These are phyloP conservation scores for Gymnoscelis rufifasciata DNA, from an alignment of 2,888 invertebrate species.

Conservation along the genomic window DNA sequence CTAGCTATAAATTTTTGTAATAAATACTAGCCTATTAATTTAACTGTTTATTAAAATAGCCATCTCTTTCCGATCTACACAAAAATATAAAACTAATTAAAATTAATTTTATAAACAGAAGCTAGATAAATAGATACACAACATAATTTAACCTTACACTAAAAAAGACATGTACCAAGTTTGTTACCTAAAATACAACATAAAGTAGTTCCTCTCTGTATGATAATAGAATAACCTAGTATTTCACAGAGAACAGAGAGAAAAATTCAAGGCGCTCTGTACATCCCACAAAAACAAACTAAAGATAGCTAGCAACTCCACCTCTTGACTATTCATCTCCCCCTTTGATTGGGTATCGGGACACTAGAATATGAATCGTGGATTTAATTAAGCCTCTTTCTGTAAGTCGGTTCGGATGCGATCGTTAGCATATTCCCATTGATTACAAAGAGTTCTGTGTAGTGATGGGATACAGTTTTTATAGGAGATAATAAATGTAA, in stretches of 20 bases:
- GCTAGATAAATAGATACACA: too few relatives aligned
- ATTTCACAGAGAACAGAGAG: neutral
- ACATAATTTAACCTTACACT: too few relatives aligned
- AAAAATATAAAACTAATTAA: too few relatives aligned
- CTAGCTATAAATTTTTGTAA: too few relatives aligned
- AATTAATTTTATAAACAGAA: too few relatives aligned
- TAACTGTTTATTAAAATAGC: too few relatives aligned
- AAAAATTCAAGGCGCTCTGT: neutral
- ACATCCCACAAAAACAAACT: conserved; percentile 7
- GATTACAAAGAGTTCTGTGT: conserved; percentile 28
- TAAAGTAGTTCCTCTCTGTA: neutral
- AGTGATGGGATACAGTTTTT: conserved; percentile 5
- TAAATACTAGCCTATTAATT: too few relatives aligned
- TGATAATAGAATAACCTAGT: neutral
- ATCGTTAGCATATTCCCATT: conserved; percentile 32
- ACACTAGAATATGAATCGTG: conserved; percentile 33
- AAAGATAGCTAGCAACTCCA: conserved; percentile 11
- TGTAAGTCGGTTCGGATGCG: conserved; percentile 25
- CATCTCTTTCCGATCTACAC: too few relatives aligned
- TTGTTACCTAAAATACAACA: neutral
- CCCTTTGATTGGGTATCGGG: conserved; percentile 32
- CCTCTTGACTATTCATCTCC: conserved; percentile 20
- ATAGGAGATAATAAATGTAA: too few relatives aligned
- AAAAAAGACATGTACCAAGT: neutral
- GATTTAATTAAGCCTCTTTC: conserved; percentile 34